These are phyloP conservation scores for Dysmachus trigonus DNA, from an alignment of 2,888 invertebrate genomes.

Conservation along the genomic window DNA sequence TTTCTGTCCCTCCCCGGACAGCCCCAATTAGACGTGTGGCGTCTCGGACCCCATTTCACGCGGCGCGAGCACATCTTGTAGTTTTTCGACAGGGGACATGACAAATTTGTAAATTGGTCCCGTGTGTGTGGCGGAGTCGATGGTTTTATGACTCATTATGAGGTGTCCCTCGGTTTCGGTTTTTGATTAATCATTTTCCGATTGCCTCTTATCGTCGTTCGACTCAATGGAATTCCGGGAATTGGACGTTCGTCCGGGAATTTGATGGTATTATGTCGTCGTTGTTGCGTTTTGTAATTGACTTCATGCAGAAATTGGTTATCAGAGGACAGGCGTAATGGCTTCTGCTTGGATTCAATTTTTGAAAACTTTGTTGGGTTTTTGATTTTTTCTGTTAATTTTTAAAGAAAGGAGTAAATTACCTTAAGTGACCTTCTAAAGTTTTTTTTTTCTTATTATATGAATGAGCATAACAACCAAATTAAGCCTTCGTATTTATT, in stretches of 20 bases:
- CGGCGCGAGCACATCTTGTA: background rate
- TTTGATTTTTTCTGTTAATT: background rate
- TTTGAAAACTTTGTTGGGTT: background rate
- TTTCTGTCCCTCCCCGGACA: background rate
- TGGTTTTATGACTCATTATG: conserved; percentile 46
- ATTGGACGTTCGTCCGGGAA: background rate
- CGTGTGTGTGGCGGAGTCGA: conserved; percentile 44
- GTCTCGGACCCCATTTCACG: background rate
- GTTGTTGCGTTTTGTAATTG: background rate
- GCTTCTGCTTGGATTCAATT: background rate
- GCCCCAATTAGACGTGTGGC: conserved; percentile 12
- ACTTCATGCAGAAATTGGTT: background rate
- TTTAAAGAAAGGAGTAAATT: background rate
- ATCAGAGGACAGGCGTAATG: background rate
- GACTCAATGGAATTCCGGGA: background rate
- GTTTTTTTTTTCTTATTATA: no score
- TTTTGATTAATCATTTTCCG: conserved; percentile 46
- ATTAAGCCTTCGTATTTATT: no score
- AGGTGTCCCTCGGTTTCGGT: conserved; percentile 6
- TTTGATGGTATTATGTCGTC: background rate
- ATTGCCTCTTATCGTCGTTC: background rate
- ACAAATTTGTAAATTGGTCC: conserved; percentile 12
- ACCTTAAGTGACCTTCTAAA: no score
- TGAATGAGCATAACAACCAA: no score
- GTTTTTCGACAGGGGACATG: conserved; percentile 7